Conservation (phyloP, 2,113 vertebrate species). For the Crocuta crocuta region DNA sequence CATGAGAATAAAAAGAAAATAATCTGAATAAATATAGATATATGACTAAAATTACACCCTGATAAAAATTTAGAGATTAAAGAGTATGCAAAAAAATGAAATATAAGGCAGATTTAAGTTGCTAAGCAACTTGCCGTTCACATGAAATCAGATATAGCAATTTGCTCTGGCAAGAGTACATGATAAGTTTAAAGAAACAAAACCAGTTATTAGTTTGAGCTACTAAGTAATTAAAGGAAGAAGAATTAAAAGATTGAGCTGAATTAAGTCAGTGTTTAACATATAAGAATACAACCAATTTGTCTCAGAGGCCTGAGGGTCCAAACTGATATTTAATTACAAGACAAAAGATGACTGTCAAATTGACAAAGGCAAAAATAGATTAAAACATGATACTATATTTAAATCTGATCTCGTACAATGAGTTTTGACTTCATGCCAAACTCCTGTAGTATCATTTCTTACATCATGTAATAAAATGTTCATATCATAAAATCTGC, state of each 20-base stretch:
- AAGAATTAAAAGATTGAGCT: constrained; percentile 85
- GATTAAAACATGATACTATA: constrained; percentile 74
- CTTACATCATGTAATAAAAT: constrained; percentile 63
- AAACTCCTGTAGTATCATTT: constrained; percentile 60
- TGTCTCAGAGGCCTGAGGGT: constrained; percentile 76
- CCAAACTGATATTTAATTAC: constrained; percentile 78
- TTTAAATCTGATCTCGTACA: constrained; percentile 78
- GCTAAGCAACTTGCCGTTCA: constrained; percentile 85
- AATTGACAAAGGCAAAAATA: constrained; percentile 72
- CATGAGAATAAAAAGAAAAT: background rate
- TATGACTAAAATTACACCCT: constrained; percentile 63
- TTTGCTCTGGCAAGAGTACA: constrained; percentile 85
- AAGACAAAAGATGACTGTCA: constrained; percentile 80
- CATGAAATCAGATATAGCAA: constrained; percentile 87
- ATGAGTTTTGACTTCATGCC: constrained; percentile 64
- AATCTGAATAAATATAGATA: constrained; percentile 56
- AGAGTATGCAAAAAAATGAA: constrained; percentile 71
- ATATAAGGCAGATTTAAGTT: constrained; percentile 84
- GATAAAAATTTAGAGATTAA: constrained; percentile 74
- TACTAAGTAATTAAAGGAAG: constrained; percentile 85
- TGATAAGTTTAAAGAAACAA: constrained; percentile 84
- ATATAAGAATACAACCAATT: constrained; percentile 79
- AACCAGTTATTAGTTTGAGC: constrained; percentile 84
- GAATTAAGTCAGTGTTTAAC: constrained; percentile 82
- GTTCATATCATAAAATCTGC: constrained; percentile 35